Evolutionary conservation across 2,888 invertebrate genomes (phyloP), one percentile per base, ranked within the genome.

Genomic region (Byasa hedistus): DNA sequence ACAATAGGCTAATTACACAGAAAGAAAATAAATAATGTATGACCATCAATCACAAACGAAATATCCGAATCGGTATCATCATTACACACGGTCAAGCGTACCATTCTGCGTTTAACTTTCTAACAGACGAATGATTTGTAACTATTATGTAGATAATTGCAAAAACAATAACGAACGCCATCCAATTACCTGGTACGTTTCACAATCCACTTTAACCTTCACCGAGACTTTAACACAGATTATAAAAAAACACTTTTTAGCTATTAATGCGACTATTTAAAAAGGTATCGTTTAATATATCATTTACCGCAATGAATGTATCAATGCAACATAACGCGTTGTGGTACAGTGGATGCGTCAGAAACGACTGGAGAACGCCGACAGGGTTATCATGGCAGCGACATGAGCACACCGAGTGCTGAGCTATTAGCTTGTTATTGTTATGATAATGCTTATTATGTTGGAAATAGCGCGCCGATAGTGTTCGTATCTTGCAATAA

Each of bases 381-480:
- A 44, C 51, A 52, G 61, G 66, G 66, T 69, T 69, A 69, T 68
- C 69, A 27, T 64, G 52, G 57, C 52, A 58, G 63, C 77, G 79
- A 72, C 82, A 82, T 81, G 82, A 82, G 75, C 78, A 79, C 80
- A 77, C 75, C 79, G 81, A 81, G 76, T 84, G 84, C 80, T 77
- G 81, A 82, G 79, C 84, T 80, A 83, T 84, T 81, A 78, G 79
- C 84, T 85, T 91, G 89, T 91, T 91, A 87, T 91, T 91, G 85
- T 89, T 87, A 83, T 86, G 91, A 91, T 91, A 91, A 90, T 87
- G 81, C 84, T 88, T 89, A 88, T 89, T 90, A 89, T 88, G 87
- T 87, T 89, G 84, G 84, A 85, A 89, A 89, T 88, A 86, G 83
- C 84, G 84, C 75, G 71, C 77, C 82, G 89, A 90, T 91, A 90